Evolutionary conservation across 2,888 invertebrate genomes (phyloP).

Genomic region (Panzeria rudis): DNA sequence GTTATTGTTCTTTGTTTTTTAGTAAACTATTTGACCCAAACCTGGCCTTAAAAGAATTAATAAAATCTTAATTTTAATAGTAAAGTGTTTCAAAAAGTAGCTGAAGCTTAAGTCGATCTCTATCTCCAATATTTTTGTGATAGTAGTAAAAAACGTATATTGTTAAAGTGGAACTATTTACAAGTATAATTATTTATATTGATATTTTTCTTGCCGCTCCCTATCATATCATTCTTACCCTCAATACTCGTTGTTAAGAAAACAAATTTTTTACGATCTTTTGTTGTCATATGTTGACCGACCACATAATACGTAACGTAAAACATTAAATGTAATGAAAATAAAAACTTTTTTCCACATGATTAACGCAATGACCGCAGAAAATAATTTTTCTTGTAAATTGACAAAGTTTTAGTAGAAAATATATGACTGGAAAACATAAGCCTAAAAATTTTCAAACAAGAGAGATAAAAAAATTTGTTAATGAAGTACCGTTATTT

Average conservation of each 20-base stretch:
- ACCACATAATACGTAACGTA: not conserved
- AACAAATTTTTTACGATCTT: not conserved
- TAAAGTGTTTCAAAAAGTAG: not conserved
- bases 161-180: not conserved
- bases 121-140: not conserved
- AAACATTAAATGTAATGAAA: not conserved
- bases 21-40: not conserved
- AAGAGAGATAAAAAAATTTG: not conserved
- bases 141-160: not conserved
- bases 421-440: not conserved
- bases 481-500: not conserved
- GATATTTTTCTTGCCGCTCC: not conserved
- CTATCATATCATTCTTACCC: not conserved
- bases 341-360: not conserved
- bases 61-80: not conserved
- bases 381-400: not conserved
- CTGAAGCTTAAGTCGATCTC: not conserved
- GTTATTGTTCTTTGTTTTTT: no score
- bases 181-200: not conserved
- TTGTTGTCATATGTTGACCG: not conserved
- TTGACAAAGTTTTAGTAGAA: not conserved
- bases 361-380: constrained; percentile 20
- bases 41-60: not conserved
- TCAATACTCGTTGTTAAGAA: not conserved
- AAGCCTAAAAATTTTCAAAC: not conserved